Evolutionary conservation across 2,888 invertebrate genomes (phyloP), one percentile per base, ranked within the genome.

Genomic region (Steinernema carpocapsae): DNA sequence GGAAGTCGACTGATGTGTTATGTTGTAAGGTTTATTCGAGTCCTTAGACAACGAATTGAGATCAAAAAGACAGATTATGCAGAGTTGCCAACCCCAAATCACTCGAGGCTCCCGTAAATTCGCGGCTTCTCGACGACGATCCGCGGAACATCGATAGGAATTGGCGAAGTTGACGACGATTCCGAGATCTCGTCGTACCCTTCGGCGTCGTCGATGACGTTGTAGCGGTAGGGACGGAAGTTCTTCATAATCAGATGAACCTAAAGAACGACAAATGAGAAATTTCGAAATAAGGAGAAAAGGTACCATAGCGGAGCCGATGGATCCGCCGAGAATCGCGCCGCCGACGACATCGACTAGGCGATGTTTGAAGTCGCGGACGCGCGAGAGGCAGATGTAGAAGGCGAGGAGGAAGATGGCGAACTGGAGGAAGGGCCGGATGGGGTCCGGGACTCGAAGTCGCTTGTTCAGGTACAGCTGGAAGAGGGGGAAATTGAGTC

Each of bases 301-400:
- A n/a, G n/a, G n/a, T 45, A 79, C 79, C 79, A 79, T 77, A 37
- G 73, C 76, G 17, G 74, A 59, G 12, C 77, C 84, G 22, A 83
- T 70, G n/a, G 77, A 70, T 10, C 76, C 74, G 24, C 84, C 84
- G n/a, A 84, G 72, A 37, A 79, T 51, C 1, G 80, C 84, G 22
- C 84, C 84, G 22, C 84, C 84, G 42, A 74, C 71, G 17, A 84
- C 84, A 59, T 84, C 84, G 43, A 74, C 70, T 51, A 79, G 76
- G 45, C 83, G 76, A 74, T 83, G 84, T 72, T 83, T 84, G 76
- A 79, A 80, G 73, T 84, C 84, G 70, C 84, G 79, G 17, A 84
- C 82, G 37, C 84, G 72, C 12, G 79, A 76, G 19, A 82, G 74
- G 71, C 83, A 83, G 51, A 84, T 76, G 77, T 78, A 84, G 45